Evolutionary conservation across 30 jellyfish, hydroid and myxozoan species (phyloP).

Genomic region (Turritopsis rubra): DNA sequence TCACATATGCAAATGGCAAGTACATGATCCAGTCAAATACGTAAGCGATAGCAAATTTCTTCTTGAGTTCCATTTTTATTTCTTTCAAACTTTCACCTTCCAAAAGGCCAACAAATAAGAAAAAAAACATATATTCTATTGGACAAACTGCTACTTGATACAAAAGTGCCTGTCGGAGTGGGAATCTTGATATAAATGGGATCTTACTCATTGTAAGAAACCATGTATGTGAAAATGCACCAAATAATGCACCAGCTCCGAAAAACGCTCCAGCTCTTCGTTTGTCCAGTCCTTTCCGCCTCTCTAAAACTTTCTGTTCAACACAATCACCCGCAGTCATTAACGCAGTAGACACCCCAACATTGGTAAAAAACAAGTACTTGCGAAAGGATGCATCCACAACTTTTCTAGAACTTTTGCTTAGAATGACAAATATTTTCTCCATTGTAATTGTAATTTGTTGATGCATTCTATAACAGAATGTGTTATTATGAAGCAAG

Average conservation of each 20-base stretch:
- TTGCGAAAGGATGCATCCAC: neutral
- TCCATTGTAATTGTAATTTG: neutral
- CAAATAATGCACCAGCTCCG: neutral
- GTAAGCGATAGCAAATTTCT: neutral
- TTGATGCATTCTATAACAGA: too few relatives aligned
- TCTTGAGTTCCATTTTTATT: neutral
- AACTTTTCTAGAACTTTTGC: neutral
- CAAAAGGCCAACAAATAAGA: neutral
- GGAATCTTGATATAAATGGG: neutral
- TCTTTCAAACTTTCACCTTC: neutral
- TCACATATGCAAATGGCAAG: neutral
- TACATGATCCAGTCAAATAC: neutral
- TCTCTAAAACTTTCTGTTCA: neutral
- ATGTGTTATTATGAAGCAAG: too few relatives aligned
- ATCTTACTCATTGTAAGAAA: neutral
- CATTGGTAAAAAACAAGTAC: neutral
- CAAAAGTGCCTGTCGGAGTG: neutral
- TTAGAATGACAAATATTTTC: neutral
- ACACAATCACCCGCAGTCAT: neutral
- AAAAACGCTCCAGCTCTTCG: neutral
- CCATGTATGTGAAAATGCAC: neutral
- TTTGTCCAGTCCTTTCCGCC: neutral
- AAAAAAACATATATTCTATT: neutral
- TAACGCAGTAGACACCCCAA: neutral
- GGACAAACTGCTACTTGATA: neutral